Conservation (phyloP, 2,888 invertebrate species). For the Incurvaria masculella region DNA sequence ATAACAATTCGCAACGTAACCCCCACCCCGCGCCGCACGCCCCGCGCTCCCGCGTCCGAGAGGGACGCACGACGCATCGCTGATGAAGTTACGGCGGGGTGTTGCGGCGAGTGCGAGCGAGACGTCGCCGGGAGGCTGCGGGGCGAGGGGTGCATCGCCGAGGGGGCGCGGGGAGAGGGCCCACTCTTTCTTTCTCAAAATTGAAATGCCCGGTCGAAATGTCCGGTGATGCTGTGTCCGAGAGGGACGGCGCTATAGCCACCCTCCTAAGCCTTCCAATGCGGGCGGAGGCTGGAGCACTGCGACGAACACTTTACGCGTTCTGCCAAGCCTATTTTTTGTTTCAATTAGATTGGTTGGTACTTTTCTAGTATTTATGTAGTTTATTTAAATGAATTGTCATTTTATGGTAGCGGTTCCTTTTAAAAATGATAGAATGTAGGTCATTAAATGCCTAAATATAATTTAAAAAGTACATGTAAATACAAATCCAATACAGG, state of each 20-base stretch:
- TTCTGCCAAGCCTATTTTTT: too few species aligned
- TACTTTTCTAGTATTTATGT: too few species aligned
- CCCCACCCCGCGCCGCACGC: not conserved
- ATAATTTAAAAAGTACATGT: too few species aligned
- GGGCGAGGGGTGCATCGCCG: slow-evolving; percentile 26
- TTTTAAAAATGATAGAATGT: too few species aligned
- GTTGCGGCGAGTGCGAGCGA: slow-evolving; percentile 52
- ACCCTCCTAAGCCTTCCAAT: slow-evolving; percentile 45
- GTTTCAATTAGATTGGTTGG: too few species aligned
- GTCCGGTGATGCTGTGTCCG: slow-evolving; percentile 58
- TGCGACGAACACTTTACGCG: slow-evolving; percentile 32
- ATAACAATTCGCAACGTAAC: slow-evolving; percentile 54
- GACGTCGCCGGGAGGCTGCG: slow-evolving; percentile 21
- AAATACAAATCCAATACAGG: too few species aligned
- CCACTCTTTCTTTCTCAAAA: slow-evolving; percentile 58
- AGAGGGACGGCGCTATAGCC: slow-evolving; percentile 54
- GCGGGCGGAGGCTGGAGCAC: slow-evolving; percentile 50
- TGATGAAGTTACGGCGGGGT: slow-evolving; percentile 59
- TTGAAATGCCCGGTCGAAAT: slow-evolving; percentile 60
- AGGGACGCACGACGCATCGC: slow-evolving; percentile 33
- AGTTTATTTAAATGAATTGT: too few species aligned
- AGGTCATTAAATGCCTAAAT: too few species aligned
- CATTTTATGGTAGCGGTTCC: too few species aligned
- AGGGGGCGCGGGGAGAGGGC: slow-evolving; percentile 31
- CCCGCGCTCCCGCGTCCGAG: slow-evolving; percentile 36